phyloP scores from a whole-genome alignment of 2,888 invertebrate genomes.

The Orthonevra nobilis region DNA sequence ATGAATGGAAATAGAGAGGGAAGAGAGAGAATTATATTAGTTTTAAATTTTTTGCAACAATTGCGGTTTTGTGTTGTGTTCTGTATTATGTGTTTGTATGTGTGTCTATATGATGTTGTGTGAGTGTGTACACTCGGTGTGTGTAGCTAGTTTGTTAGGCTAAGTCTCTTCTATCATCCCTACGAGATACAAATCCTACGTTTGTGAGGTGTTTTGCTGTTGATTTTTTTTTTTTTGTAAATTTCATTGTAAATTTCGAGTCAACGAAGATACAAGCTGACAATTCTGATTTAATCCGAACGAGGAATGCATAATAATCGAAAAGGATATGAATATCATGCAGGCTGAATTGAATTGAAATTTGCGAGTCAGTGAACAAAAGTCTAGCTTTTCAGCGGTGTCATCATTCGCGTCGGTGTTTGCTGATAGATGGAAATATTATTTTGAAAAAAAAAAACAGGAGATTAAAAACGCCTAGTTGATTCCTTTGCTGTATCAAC shows the following conservation, averaged over 20 bases:
- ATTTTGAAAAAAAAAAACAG: no score
- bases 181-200: conserved; percentile 64
- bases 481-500: no score
- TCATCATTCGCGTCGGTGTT: no score
- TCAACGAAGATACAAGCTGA: conserved; percentile 1
- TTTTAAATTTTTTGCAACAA: conserved; percentile 51
- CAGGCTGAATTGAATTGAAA: no score
- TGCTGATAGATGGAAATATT: no score
- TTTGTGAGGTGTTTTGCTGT: conserved; percentile 46
- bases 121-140: conserved; percentile 20
- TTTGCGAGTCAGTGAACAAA: background rate
- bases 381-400: no score
- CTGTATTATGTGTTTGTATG: conserved; percentile 28
- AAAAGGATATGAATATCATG: conserved; percentile 35
- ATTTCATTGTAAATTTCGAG: conserved; percentile 49
- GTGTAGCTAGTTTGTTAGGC: conserved; percentile 53
- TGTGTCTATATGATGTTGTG: conserved; percentile 18
- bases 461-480: no score
- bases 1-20: conserved; percentile 60
- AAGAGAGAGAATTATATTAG: conserved; percentile 63
- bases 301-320: conserved; percentile 46
- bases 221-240: conserved; percentile 15
- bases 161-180: conserved; percentile 67
- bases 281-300: background rate
- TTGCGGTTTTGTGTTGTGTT: conserved; percentile 54